Evolutionary conservation across 2,888 invertebrate genomes (phyloP).

Genomic region (Deladenus siricidicola): DNA sequence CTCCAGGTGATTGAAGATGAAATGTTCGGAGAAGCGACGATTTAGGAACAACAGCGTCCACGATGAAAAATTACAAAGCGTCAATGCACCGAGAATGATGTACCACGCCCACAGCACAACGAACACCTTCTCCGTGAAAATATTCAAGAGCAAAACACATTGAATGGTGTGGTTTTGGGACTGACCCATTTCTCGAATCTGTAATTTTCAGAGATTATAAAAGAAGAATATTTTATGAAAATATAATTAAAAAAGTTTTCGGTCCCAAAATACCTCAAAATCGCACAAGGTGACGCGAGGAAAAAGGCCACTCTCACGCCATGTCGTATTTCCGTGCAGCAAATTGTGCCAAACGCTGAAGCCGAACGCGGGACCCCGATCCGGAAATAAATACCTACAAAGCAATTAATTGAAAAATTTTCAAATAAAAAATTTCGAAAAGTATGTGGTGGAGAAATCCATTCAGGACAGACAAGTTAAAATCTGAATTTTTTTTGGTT

Average conservation of each 20-base stretch:
- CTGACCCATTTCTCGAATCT: constrained; percentile 53
- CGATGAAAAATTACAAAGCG: constrained; percentile 38
- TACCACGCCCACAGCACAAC: constrained; percentile 37
- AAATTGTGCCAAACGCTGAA: constrained; percentile 39
- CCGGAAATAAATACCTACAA: constrained; percentile 36
- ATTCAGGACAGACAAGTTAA: not conserved
- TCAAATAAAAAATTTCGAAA: not conserved
- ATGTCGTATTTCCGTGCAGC: constrained; percentile 41
- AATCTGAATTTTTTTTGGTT: not conserved
- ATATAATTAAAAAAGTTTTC: no score
- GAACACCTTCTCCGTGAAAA: constrained; percentile 44
- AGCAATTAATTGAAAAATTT: constrained; percentile 4
- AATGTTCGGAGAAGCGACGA: constrained; percentile 42
- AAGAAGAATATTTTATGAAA: constrained; percentile 48
- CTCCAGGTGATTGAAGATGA: constrained; percentile 48
- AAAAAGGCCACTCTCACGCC: constrained; percentile 49
- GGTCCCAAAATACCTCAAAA: constrained; percentile 51
- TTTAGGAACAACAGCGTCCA: constrained; percentile 44
- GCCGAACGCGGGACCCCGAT: constrained; percentile 31
- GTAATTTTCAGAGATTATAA: constrained; percentile 21
- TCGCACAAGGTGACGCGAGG: constrained; percentile 53
- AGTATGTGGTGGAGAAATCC: not conserved
- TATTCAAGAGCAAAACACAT: constrained; percentile 48
- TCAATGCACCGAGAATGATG: constrained; percentile 39
- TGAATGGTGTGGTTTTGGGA: constrained; percentile 48